phyloP scores from a whole-genome alignment of 1,140 invertebrate genomes.

The Nasonia vitripennis region DNA sequence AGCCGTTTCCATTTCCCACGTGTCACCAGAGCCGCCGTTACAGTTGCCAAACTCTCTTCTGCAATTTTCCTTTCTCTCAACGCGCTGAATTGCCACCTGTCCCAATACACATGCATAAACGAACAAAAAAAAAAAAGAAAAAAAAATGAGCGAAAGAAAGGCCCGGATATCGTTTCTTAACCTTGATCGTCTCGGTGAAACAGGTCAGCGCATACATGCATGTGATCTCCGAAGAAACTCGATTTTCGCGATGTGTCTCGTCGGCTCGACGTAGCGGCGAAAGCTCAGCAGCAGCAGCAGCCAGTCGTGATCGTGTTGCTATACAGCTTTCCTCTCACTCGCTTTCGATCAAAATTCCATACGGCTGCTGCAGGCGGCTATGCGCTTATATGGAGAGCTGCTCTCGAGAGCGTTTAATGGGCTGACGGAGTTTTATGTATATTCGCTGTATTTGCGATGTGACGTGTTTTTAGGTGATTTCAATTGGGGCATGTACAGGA shows the following conservation, averaged over 20 bases:
- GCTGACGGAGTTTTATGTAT: background rate
- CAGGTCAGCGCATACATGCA: background rate
- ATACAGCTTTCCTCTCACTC: constrained; percentile 39
- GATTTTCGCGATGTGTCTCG: background rate
- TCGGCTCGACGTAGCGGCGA: background rate
- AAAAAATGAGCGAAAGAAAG: no score
- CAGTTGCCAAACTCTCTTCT: no score
- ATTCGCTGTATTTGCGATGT: background rate
- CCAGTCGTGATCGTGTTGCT: background rate
- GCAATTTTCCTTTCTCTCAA: background rate
- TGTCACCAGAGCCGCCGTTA: background rate
- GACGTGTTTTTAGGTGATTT: no score
- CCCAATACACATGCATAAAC: background rate
- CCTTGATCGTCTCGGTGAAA: constrained; percentile 38
- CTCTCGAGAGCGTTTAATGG: background rate
- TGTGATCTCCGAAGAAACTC: no score
- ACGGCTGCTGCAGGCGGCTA: constrained; percentile 26
- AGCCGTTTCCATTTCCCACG: constrained; percentile 13
- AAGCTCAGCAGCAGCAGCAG: constrained; percentile 12
- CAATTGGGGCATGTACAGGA: background rate
- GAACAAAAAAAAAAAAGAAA: no score
- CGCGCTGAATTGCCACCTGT: background rate
- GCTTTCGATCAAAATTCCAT: constrained; percentile 42
- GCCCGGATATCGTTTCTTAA: background rate
- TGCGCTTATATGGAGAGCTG: background rate